Evolutionary conservation across 1,140 invertebrate genomes (phyloP), one percentile per base, ranked within the genome.

Genomic region (Drosophila arizonae): DNA sequence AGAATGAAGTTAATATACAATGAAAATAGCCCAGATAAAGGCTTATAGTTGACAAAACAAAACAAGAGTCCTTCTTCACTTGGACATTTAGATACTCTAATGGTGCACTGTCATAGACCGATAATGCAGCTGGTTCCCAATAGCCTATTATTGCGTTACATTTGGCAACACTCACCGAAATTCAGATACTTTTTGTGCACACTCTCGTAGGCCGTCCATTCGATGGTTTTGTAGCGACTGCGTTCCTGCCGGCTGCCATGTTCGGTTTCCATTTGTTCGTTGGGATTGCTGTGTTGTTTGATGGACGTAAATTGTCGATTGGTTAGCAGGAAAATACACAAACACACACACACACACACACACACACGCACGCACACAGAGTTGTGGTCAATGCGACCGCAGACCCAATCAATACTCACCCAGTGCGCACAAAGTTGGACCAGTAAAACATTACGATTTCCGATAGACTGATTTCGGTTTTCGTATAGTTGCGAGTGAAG

Each of bases 381-480:
- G 41, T 17, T 48, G 57, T 3, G 57, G 57, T 60, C 28, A 17
- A 8, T 48, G 26, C 9, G 43, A 72, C 58, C 60, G 10, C 57
- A 69, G 36, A 58, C n/a, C 43, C 48, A 72, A 72, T 71, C 61
- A 63, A 55, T 54, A 90, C 90, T 95, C 93, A 99, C 98, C 98
- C 98, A n/a, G 96, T 97, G 91, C 97, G 96, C 11, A 97, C 97
- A 91, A 99, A 99, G 93, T 99, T 99, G n/a, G 97, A 96, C 93
- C 98, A 96, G 90, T 98, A 98, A 28, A 96, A 95, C 94, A 99
- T 99, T 54, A 98, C 96, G 62, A 96, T 96, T 92, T 99, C 97
- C 1, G 97, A 96, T 6, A 99, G 93, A 55, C 95, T 94, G 58
- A 96, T 94, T 93, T 99, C 98, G 17, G 95, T 94, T 91, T 96